Evolutionary conservation across 1,140 invertebrate genomes (phyloP), one percentile per base, ranked within the genome.

Genomic region (Drosophila subpulchrella): DNA sequence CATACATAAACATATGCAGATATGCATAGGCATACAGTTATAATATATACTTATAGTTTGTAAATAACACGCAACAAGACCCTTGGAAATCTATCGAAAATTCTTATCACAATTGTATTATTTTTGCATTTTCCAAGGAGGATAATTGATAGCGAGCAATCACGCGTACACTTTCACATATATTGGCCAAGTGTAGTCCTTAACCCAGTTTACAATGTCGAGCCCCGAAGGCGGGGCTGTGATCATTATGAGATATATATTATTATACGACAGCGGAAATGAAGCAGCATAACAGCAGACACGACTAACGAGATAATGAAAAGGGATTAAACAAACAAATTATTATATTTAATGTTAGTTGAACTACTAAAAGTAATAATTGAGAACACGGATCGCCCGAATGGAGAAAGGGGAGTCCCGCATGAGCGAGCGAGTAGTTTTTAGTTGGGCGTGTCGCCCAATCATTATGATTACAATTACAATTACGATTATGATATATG

Each of bases 281-380:
- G 36, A 66, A 82, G 63, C 41, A 78, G 39, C 47, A 44, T 65
- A 72, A 72, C 59, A 58, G 73, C 42, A 75, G 57, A 41, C 61
- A 67, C 15, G 75, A 85, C 78, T 81, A 85, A 78, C 68, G 53
- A 84, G 57, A 63, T 46, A 59, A 65, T 39, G 56, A 70, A 44
- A 75, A 53, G 73, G 56, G 57, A 79, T 57, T 61, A 72, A 71
- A 58, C 42, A 75, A 67, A 81, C 72, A 86, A 66, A 82, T 79
- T 79, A 84, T 79, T 88, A 88, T 89, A 89, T 88, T 89, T 89
- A 89, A 89, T 89, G 84, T 77, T 88, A 88, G 83, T 89, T 89
- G 84, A 88, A 83, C 83, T 88, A 88, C 83, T 79, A 88, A 88
- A 82, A 77, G 48, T 67, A 75, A 75, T 67, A 67, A 67, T 58